A percentile compares a stretch with the other conserved stretches of the same genome.
phyloP scores from a whole-genome alignment of 2,888 invertebrate species.

The Chirona hameri region DNA sequence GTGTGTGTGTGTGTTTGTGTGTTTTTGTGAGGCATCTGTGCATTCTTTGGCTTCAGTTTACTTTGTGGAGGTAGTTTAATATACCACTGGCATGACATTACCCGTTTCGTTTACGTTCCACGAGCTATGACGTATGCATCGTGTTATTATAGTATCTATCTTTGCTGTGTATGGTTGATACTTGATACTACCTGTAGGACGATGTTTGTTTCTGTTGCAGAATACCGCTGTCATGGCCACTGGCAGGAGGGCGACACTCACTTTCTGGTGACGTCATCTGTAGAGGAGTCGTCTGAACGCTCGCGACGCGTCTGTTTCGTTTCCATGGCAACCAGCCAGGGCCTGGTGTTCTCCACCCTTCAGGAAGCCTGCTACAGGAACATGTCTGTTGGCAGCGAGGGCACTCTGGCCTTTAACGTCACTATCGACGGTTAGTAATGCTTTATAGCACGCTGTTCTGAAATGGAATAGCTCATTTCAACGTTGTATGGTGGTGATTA shows the following conservation, averaged over 20 bases:
- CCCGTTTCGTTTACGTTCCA: too few species aligned
- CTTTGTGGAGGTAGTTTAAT: too few species aligned
- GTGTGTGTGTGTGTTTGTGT: too few species aligned
- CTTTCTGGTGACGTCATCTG: slow-evolving; percentile 75
- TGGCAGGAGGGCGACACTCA: slow-evolving; percentile 84
- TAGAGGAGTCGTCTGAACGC: slow-evolving; percentile 62
- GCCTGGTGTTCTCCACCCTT: background rate
- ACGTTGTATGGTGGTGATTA: too few species aligned
- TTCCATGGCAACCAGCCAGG: slow-evolving; percentile 43
- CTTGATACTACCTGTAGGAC: background rate
- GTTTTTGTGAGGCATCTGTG: too few species aligned
- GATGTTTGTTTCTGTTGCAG: slow-evolving; percentile 53
- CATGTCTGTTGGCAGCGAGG: background rate
- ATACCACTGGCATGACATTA: too few species aligned
- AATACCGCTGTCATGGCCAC: slow-evolving; percentile 83
- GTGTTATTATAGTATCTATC: too few species aligned
- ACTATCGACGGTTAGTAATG: background rate
- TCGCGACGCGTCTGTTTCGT: slow-evolving; percentile 71
- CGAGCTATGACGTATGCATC: too few species aligned
- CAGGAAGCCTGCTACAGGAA: slow-evolving; percentile 1
- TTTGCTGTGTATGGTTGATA: too few species aligned
- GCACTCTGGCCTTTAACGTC: background rate
- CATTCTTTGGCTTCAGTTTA: too few species aligned
- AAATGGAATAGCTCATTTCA: too few species aligned
- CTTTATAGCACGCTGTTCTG: too few species aligned